These are phyloP conservation scores for Triplophysa bombifrons DNA, from an alignment of 2,797 vertebrate species.

Conservation along the genomic window DNA sequence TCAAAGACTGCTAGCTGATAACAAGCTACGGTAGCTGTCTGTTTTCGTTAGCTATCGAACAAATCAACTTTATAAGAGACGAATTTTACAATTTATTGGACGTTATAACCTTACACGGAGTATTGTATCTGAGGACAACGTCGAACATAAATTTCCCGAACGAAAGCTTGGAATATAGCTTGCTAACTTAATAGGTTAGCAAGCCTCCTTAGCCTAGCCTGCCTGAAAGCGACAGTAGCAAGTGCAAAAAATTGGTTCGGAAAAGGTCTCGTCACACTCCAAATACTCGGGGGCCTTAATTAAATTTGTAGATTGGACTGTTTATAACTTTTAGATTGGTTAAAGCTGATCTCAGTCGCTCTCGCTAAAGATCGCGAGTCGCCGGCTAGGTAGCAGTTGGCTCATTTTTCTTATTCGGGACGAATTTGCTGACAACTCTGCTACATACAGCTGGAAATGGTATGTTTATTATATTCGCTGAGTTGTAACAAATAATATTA, in stretches of 20 bases:
- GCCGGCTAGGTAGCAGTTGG: constrained; percentile 3
- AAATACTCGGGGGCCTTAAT: background rate
- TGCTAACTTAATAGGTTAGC: background rate
- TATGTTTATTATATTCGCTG: background rate
- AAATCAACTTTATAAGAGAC: background rate
- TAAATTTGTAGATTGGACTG: background rate
- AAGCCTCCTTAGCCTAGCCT: constrained; percentile 30
- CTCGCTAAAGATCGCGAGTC: background rate
- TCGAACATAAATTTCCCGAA: background rate
- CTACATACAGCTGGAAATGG: constrained; percentile 23
- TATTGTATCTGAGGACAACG: background rate
- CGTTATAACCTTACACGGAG: background rate
- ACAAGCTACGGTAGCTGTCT: constrained; percentile 3
- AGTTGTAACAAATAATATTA: background rate
- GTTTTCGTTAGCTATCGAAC: constrained; percentile 7
- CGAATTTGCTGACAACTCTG: background rate
- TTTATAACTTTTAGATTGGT: background rate
- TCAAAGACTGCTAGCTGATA: constrained; percentile 66
- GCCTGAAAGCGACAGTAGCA: constrained; percentile 2
- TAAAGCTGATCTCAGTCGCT: background rate
- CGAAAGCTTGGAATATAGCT: background rate
- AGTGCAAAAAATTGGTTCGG: background rate
- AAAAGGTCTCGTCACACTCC: background rate
- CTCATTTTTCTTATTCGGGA: constrained; percentile 19
- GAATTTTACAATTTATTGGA: background rate